A percentile compares a stretch with the other conserved stretches of the same genome.
Conservation (phyloP, 2,113 vertebrate genomes). For the Ammodytes dubius region DNA sequence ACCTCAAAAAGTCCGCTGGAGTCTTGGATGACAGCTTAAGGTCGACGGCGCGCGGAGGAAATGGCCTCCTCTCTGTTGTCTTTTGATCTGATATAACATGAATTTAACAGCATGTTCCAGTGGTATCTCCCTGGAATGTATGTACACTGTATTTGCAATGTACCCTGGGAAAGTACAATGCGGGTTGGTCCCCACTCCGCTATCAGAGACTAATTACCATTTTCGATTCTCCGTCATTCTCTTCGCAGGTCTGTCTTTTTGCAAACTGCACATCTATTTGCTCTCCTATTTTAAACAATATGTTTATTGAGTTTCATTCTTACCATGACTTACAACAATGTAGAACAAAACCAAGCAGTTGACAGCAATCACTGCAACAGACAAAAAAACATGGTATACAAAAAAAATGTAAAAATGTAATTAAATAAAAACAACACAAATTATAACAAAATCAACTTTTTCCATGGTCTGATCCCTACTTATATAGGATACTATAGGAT, state of each 20-base stretch:
- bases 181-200: constrained; percentile 28
- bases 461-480: no score
- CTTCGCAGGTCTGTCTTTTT: constrained; percentile 26
- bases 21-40: background rate
- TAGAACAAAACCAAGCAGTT: no score
- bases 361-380: no score
- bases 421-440: no score
- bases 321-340: no score
- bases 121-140: constrained; percentile 14
- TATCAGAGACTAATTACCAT: constrained; percentile 70
- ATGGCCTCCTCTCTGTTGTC: background rate
- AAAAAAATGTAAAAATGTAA: no score
- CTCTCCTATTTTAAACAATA: no score
- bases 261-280: constrained; percentile 44
- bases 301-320: no score
- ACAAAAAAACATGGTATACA: no score
- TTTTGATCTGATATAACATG: constrained; percentile 38
- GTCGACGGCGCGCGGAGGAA: background rate
- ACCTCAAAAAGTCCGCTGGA: constrained; percentile 29
- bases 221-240: constrained; percentile 29
- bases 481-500: no score
- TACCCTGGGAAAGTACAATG: constrained; percentile 41
- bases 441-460: no score
- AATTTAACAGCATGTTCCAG: constrained; percentile 17
- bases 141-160: background rate